Percentiles rank a stretch among this genome's conserved stretches.
Conservation (phyloP, 2,797 vertebrate genomes). For the Tenualosa ilisha region DNA sequence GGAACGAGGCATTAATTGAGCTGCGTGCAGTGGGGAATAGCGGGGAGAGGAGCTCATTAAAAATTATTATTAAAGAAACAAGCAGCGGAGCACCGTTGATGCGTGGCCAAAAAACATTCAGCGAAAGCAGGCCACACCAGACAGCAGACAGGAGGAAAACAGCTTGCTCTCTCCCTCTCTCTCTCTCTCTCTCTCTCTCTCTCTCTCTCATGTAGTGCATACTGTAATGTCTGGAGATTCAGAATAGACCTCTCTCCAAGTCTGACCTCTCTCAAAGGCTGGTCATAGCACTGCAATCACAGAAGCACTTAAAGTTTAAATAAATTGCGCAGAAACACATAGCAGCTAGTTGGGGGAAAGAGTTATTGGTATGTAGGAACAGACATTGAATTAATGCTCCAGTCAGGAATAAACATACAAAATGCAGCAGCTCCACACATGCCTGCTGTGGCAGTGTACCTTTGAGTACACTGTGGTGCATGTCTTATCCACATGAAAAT, state of each 20-base stretch:
- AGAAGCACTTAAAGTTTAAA: background rate
- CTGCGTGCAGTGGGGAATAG: slow-evolving; percentile 63
- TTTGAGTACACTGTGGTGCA: too few species aligned
- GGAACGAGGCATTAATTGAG: slow-evolving; percentile 63
- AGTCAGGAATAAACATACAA: slow-evolving; percentile 11
- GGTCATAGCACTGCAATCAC: background rate
- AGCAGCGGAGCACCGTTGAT: slow-evolving; percentile 65
- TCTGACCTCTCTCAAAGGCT: background rate
- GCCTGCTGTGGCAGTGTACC: too few species aligned
- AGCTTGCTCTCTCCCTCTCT: slow-evolving; percentile 34
- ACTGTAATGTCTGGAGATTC: background rate
- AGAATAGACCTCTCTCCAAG: background rate
- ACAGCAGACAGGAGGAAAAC: slow-evolving; percentile 40
- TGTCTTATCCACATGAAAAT: too few species aligned
- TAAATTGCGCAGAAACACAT: background rate
- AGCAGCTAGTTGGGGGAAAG: background rate
- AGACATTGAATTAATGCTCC: background rate
- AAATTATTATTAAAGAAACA: slow-evolving; percentile 82
- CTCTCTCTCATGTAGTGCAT: background rate
- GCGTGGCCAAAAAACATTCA: slow-evolving; percentile 61
- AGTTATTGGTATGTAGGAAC: background rate
- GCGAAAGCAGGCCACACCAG: slow-evolving; percentile 20
- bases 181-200: background rate
- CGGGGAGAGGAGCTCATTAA: slow-evolving; percentile 77
- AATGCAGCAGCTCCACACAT: too few species aligned